Conservation (phyloP, 64 coral and sea anemone species). For the Acropora tenuis region DNA sequence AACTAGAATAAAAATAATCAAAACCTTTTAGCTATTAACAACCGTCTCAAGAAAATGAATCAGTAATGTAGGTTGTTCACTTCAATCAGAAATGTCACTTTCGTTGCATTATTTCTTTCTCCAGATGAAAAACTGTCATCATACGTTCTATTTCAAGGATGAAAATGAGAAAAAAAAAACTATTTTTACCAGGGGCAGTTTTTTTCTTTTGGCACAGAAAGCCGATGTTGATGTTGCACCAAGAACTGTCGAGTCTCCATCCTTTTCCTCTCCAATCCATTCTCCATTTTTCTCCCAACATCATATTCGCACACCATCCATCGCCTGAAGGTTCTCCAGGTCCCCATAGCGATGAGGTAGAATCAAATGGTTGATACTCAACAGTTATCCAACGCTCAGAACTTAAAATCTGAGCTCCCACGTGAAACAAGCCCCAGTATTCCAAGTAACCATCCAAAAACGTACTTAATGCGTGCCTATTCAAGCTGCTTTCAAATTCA, state of each 20-base stretch:
- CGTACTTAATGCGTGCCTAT: neutral
- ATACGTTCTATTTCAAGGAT: too few species aligned
- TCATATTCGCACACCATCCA: conserved; percentile 31
- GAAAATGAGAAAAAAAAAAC: too few species aligned
- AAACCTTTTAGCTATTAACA: too few species aligned
- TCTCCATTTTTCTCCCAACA: conserved; percentile 27
- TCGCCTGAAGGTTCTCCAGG: conserved; percentile 31
- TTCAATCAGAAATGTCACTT: too few species aligned
- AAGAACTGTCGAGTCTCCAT: conserved; percentile 39
- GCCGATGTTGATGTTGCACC: neutral
- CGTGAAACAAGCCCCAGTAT: neutral
- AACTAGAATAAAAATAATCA: too few species aligned
- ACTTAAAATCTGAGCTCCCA: neutral
- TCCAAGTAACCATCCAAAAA: conserved; percentile 12
- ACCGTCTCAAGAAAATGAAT: too few species aligned
- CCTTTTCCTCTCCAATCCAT: conserved; percentile 6
- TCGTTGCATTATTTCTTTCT: too few species aligned
- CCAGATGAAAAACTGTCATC: too few species aligned
- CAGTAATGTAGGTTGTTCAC: too few species aligned
- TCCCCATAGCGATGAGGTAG: conserved; percentile 21
- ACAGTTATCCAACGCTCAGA: conserved; percentile 27
- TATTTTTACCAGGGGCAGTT: neutral
- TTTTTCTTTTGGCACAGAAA: conserved; percentile 55
- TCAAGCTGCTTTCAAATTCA: neutral
- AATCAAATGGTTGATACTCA: neutral